Base-by-base conservation (phyloP, 2,113 vertebrate genomes). In the Scophthalmus maximus region DNA sequence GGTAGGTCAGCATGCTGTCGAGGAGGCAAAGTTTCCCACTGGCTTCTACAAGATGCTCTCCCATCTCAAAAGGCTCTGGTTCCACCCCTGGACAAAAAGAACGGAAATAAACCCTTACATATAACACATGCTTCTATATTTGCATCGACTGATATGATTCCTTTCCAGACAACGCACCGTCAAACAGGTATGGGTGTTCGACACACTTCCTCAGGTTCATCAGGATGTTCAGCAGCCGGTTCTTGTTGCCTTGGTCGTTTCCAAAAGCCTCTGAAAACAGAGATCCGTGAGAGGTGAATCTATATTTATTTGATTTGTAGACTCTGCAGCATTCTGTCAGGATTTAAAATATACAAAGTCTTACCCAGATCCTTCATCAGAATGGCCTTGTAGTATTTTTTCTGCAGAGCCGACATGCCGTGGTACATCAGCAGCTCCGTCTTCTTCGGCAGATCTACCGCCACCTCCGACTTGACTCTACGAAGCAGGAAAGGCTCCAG, bases 191-290 rank as follows among this genome's bases (percentile, higher is more conserved):
- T 0, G 96, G 97, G 62, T 98, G 97, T 78, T 92, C 87, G 57
- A 98, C 96, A 60, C 97, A 98, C 78, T 98, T 98, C 29, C 96
- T 94, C 82, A 98, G 93, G 88, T 98, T 96, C 81, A 95, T 93
- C 68, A 98, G 75, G 81, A 96, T 83, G 65, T 98, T 98, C 80
- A 96, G 91, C 61, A 98, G 94, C 38, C 92, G 93, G 30, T 94
- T 95, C 75, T 93, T 95, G 82, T 57, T 94, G 64, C 93, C 89
- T 0, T 83, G 88, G 50, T 95, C 93, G 32, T 88, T 93, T 83
- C 88, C 94, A 93, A 98, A 98, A 7, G 92, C 95, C 85, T 94
- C 96, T 98, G 77, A 91, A 78, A 79, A 25, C 7, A 61, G 15
- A 73, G 8, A 49, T 52, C 46, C 7, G 32, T 9, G 5, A 59